Conservation (phyloP, 2,888 invertebrate species). For the Dendrolimus houi region DNA sequence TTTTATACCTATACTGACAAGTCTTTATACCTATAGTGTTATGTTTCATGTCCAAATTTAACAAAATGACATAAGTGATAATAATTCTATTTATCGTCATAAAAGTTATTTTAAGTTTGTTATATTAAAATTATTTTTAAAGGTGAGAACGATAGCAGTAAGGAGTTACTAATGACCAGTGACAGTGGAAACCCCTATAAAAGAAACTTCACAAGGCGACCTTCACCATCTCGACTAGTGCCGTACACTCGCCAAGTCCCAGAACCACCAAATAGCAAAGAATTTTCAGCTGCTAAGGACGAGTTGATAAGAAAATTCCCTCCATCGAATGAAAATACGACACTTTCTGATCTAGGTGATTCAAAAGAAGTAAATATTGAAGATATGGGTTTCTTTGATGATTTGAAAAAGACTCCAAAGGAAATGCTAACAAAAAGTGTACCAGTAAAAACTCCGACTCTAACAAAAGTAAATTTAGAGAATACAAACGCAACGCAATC, state of each 20-base stretch:
- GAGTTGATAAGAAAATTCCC: slow-evolving; percentile 6
- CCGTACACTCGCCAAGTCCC: slow-evolving; percentile 33
- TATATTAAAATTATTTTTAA: slow-evolving; percentile 10
- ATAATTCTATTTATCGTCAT: no score
- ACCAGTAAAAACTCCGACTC: slow-evolving; percentile 2
- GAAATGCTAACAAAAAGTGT: slow-evolving; percentile 6
- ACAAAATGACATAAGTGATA: no score
- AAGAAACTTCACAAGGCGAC: slow-evolving; percentile 54
- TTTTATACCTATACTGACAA: no score
- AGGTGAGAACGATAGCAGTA: slow-evolving; percentile 77
- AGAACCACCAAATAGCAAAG: slow-evolving; percentile 4
- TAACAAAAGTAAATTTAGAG: slow-evolving; percentile 1
- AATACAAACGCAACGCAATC: slow-evolving; percentile 9
- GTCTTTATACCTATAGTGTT: no score
- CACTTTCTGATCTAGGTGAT: slow-evolving; percentile 14
- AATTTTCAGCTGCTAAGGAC: slow-evolving; percentile 5
- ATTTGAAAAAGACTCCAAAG: slow-evolving; percentile 26
- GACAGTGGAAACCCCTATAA: slow-evolving; percentile 57
- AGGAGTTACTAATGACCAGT: slow-evolving; percentile 78
- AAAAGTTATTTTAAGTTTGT: no score
- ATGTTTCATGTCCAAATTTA: no score
- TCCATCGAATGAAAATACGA: slow-evolving; percentile 8
- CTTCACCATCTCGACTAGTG: slow-evolving; percentile 44
- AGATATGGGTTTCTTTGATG: slow-evolving; percentile 42
- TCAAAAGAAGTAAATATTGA: slow-evolving; percentile 33